Evolutionary conservation across 2,113 vertebrate species (phyloP), one percentile per base, ranked within the genome.

Genomic region (Morone chrysops): DNA sequence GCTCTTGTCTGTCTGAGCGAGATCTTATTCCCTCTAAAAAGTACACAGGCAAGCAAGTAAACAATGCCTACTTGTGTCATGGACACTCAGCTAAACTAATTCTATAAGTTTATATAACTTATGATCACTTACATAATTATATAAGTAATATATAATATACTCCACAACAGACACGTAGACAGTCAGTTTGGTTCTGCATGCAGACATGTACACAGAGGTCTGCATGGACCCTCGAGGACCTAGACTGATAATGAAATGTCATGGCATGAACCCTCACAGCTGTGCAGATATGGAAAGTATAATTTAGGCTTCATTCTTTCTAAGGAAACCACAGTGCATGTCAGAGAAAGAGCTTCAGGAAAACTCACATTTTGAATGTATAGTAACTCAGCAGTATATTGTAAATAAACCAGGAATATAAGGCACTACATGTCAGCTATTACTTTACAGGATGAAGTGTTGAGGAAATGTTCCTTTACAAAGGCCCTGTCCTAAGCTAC

Each of bases 391-490:
- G 2, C n/a, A 20, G 25, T 18, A 41, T 47, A 53, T 31, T 0
- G 10, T 47, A 8, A 0, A 75, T 43, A 50, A 25, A 62, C 0
- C 31, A 40, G 57, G 69, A 1, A 14, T 48, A 11, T 72, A 40
- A 67, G 47, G 12, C 18, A 11, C 18, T 20, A 1, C 25, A 3
- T 43, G 59, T 65, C 50, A 38, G 51, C 18, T 20, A 40, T 25
- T 66, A 61, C 22, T 56, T 8, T 12, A 60, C 25, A 59, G 72
- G 40, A 51, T 60, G 71, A 82, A 63, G 66, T 18, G 72, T 70
- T 16, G 45, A 69, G 61, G 61, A 66, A 47, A 18, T 56, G 18
- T 73, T 40, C 10, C 5, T 31, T 81, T 12, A 62, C 74, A 47
- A 40, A 36, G 68, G 43, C 36, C 66, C 20, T 18, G 36, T 65